Conservation (phyloP, 2,888 invertebrate species). For the Leistus spinibarbis region DNA sequence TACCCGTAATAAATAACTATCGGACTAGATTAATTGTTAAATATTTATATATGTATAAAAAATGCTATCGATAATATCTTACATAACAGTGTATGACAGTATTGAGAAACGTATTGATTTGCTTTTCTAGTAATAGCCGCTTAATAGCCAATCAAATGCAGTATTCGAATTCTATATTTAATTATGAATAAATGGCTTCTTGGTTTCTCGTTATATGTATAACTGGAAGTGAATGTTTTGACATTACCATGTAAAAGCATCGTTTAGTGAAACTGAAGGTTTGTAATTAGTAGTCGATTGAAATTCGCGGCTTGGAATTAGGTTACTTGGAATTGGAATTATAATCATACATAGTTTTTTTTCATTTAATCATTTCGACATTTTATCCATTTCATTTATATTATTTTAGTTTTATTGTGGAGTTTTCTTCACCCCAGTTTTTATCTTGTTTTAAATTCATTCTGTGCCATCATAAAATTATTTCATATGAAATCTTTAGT, state of each 20-base stretch:
- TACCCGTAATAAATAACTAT: conserved; percentile 26
- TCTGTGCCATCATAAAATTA: too few species aligned
- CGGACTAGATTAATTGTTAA: conserved; percentile 31
- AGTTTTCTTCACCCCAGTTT: too few species aligned
- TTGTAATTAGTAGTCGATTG: neutral
- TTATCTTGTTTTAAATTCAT: too few species aligned
- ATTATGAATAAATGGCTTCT: neutral
- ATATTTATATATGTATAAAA: conserved; percentile 28
- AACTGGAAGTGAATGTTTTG: neutral
- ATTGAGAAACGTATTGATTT: conserved; percentile 7
- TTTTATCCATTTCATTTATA: too few species aligned
- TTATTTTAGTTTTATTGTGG: too few species aligned
- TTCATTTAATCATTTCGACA: too few species aligned
- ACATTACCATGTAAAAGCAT: neutral
- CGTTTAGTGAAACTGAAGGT: neutral
- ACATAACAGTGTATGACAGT: conserved; percentile 24
- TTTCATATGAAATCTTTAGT: too few species aligned
- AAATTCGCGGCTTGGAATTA: too few species aligned
- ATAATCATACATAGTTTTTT: too few species aligned
- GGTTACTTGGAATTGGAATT: too few species aligned
- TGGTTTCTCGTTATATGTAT: neutral
- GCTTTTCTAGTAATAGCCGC: neutral
- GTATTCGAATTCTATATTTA: neutral
- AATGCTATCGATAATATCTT: conserved; percentile 12
- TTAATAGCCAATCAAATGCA: neutral